phyloP scores from a whole-genome alignment of 1,140 invertebrate species.

The Papilio helenus region DNA sequence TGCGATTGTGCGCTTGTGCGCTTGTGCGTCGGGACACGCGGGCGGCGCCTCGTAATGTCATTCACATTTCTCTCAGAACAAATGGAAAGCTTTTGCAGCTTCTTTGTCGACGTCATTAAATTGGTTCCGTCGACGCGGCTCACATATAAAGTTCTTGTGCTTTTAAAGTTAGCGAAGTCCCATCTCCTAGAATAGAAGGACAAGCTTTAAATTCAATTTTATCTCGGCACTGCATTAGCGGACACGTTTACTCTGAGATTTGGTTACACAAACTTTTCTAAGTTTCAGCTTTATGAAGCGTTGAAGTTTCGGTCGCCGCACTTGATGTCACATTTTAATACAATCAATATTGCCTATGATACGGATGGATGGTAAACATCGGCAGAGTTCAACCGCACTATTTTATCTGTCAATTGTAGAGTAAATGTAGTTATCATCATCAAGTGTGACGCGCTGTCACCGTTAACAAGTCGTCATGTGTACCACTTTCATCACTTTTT shows the following conservation, averaged over 20 bases:
- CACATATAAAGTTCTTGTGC: not conserved
- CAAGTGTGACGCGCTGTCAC: too few relatives aligned
- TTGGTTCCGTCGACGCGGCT: not conserved
- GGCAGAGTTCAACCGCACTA: too few relatives aligned
- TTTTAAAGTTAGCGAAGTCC: not conserved
- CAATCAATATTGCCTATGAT: too few relatives aligned
- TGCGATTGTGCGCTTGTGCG: too few relatives aligned
- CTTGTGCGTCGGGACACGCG: too few relatives aligned
- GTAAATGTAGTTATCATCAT: too few relatives aligned
- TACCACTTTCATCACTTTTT: too few relatives aligned
- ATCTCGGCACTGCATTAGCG: not conserved
- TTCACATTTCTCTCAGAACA: not conserved
- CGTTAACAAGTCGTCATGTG: too few relatives aligned
- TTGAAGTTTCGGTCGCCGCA: not conserved
- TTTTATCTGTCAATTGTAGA: too few relatives aligned
- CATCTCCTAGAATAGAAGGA: not conserved
- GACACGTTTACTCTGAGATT: not conserved
- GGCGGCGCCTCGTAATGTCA: not conserved
- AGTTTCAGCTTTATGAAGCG: slow-evolving; percentile 1
- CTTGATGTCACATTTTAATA: too few relatives aligned
- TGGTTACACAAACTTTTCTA: not conserved
- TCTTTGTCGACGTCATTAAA: not conserved
- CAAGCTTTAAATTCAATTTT: slow-evolving; percentile 10
- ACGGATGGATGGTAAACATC: too few relatives aligned
- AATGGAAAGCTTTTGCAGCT: not conserved